Evolutionary conservation across 2,797 vertebrate species (phyloP), one percentile per base, ranked within the genome.

Genomic region (Scolopax rusticola): DNA sequence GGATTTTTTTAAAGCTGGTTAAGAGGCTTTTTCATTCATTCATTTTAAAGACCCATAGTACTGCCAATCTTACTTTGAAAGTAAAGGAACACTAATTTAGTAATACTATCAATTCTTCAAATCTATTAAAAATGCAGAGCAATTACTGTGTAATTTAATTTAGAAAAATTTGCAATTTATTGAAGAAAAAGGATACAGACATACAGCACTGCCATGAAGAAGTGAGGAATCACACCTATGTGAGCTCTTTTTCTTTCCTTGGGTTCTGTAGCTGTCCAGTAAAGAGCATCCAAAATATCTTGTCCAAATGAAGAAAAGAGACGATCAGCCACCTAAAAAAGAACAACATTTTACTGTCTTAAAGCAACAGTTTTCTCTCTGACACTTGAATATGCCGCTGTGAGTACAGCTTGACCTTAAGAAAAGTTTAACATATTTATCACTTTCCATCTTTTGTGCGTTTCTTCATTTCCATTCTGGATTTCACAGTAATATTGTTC

Each of bases 221-320:
- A 99, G 97, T 99, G 99, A 89, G 99, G 99, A 75, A 99, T 99
- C 96, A 99, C 99, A 50, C 99, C 99, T 28, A 99, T 99, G 83
- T 98, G 99, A 90, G 99, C 99, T 97, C 99, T 98, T 97, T 99
- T 99, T 81, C 99, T 98, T 86, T 99, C 99, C 90, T 99, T 99
- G 50, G 99, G 99, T 96, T 99, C 99, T 14, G 99, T 99, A 68
- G 99, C 99, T 15, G 99, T 99, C 99, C 99, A 99, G 54, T 99
- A 99, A 54, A 99, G 98, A 70, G 99, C 99, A 77, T 99, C 99
- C 97, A 99, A 97, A 96, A 99, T 99, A 92, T 99, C 99, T 98
- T 99, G 99, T 64, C 99, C 99, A 91, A 99, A 99, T 19, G 99
- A 99, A 30, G 99, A 99, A 98, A 99, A 99, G 45, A 99, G 98